Base-by-base conservation (phyloP, 23 tunicate species). In the Ascidia mentula region DNA sequence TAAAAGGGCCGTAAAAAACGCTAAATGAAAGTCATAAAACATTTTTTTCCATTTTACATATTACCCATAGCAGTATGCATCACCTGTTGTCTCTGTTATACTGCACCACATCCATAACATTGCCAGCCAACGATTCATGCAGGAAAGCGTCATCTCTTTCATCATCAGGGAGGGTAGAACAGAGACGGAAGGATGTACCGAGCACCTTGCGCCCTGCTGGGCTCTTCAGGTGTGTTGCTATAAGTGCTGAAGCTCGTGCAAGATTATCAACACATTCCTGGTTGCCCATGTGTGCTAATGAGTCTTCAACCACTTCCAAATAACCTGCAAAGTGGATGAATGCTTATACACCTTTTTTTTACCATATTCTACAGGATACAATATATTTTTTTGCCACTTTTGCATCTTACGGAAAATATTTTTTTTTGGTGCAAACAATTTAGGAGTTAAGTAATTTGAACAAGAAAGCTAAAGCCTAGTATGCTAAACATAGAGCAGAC, bases 11-110 rank as follows among this genome's bases (percentile, higher is more conserved):
- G n/a, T n/a, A n/a, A n/a, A n/a, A n/a, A n/a, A n/a, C n/a, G n/a
- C n/a, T n/a, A n/a, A n/a, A n/a, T n/a, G n/a, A n/a, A n/a, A n/a
- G n/a, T n/a, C n/a, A n/a, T n/a, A n/a, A n/a, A n/a, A n/a, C n/a
- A n/a, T n/a, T n/a, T n/a, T n/a, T n/a, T n/a, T n/a, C n/a, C n/a
- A n/a, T n/a, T n/a, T n/a, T n/a, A n/a, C n/a, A n/a, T n/a, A n/a
- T n/a, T n/a, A n/a, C n/a, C n/a, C n/a, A n/a, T n/a, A n/a, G n/a
- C n/a, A n/a, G n/a, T n/a, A n/a, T n/a, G n/a, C n/a, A 46, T 78
- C 37, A 79, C 96, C 83, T 85, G 77, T 85, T 86, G 60, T 91
- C 97, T 37, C 90, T 59, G 45, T 91, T 91, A 45, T 91, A 91
- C 76, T 91, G 97, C 81, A 91, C 97, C 13, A 89, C 82, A 7